A percentile compares a stretch with the other conserved stretches of the same genome.
These are phyloP conservation scores for Nannobrachium achirus DNA, from an alignment of 2,113 vertebrate species.

Conservation along the genomic window DNA sequence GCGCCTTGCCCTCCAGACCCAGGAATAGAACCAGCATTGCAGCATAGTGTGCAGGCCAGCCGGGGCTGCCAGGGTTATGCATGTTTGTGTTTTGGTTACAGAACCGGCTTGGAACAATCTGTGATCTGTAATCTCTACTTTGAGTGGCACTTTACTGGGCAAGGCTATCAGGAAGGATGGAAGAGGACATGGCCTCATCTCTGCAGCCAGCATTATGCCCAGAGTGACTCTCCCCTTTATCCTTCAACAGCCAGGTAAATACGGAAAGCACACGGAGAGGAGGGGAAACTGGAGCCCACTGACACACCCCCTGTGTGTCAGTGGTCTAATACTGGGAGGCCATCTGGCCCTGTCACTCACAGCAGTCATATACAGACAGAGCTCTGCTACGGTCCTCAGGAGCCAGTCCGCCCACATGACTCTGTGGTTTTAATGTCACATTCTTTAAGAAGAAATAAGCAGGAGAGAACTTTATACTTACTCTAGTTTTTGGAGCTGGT, in stretches of 20 bases:
- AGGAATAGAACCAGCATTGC: conserved; percentile 49
- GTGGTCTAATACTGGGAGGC: conserved; percentile 48
- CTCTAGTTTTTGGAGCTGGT: not conserved
- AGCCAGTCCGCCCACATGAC: conserved; percentile 22
- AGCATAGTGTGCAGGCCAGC: conserved; percentile 40
- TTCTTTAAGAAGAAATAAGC: conserved; percentile 15
- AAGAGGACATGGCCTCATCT: conserved; percentile 2
- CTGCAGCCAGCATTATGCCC: conserved; percentile 12
- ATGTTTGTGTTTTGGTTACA: conserved; percentile 31
- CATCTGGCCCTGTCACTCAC: conserved; percentile 68
- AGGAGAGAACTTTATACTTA: not conserved
- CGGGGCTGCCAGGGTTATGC: conserved; percentile 48
- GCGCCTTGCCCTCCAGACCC: conserved; percentile 20
- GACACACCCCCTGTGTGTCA: conserved; percentile 44
- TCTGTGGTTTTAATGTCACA: not conserved
- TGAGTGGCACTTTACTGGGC: conserved; percentile 6
- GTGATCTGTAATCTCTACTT: conserved; percentile 37
- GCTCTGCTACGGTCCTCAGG: not conserved
- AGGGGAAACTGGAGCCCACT: conserved; percentile 24
- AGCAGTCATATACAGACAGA: conserved; percentile 26
- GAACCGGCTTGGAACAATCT: conserved; percentile 35
- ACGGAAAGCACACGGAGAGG: conserved; percentile 19
- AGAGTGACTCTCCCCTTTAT: not conserved
- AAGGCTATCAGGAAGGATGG: conserved; percentile 18
- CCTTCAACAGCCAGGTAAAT: conserved; percentile 33